A percentile compares a stretch with the other conserved stretches of the same genome.
Evolutionary conservation across 2,113 vertebrate species (phyloP).

Genomic region (Panthera leo): DNA sequence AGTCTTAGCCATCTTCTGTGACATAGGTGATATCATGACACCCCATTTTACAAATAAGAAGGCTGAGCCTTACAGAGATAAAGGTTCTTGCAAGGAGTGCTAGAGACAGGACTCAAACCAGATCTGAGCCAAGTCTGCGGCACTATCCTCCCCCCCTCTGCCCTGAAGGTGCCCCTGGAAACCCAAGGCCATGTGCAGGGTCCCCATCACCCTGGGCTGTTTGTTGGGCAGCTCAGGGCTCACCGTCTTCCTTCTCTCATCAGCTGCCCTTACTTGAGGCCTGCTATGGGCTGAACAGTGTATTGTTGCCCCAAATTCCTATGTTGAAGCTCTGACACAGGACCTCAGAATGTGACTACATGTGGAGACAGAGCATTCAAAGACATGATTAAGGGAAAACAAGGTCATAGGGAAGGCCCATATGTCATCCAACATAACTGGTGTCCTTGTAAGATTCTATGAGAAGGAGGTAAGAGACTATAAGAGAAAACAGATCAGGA

Average conservation of each 20-base stretch:
- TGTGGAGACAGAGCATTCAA: neutral
- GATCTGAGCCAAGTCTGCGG: neutral
- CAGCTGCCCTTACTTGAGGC: neutral
- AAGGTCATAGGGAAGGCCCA: neutral
- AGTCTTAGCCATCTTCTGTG: neutral
- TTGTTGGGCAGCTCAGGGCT: neutral
- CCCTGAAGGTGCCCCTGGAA: neutral
- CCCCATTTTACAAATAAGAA: neutral
- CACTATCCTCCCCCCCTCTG: neutral
- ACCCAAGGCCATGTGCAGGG: neutral
- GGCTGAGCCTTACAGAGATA: neutral
- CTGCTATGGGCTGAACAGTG: neutral
- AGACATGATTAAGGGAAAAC: neutral
- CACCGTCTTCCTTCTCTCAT: neutral
- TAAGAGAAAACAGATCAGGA: neutral
- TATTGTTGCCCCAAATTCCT: neutral
- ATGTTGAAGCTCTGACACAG: neutral
- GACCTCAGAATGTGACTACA: neutral
- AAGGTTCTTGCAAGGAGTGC: neutral
- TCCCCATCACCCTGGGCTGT: neutral
- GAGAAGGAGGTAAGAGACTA: neutral
- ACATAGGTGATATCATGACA: neutral
- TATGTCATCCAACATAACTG: neutral
- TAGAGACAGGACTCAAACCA: neutral
- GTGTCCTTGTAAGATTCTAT: neutral